These are phyloP conservation scores for Theocolax elegans DNA, from an alignment of 1,140 invertebrate genomes.

Conservation along the genomic window DNA sequence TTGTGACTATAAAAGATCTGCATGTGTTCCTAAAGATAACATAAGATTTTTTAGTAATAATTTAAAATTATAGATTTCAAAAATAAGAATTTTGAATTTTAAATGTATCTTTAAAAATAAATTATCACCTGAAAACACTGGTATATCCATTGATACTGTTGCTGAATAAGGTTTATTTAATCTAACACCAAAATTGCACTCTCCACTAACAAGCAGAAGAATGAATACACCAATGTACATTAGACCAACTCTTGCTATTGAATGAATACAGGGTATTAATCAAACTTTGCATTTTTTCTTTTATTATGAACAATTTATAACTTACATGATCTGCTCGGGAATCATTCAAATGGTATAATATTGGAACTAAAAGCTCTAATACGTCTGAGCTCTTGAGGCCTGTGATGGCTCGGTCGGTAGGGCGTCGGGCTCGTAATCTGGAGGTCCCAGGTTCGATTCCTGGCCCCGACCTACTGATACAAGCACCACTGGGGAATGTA, in stretches of 20 bases:
- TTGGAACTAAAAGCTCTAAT: slow-evolving; percentile 96
- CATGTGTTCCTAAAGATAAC: slow-evolving; percentile 82
- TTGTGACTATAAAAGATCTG: slow-evolving; percentile 98
- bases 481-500: too few relatives aligned
- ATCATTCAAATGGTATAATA: slow-evolving; percentile 99
- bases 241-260: slow-evolving; percentile 91
- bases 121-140: slow-evolving; percentile 89
- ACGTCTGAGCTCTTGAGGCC: slow-evolving; percentile 99
- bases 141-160: slow-evolving; percentile 98
- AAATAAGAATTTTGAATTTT: too few relatives aligned
- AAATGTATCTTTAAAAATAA: not conserved
- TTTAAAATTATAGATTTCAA: not conserved
- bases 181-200: slow-evolving; percentile 99
- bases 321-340: slow-evolving; percentile 98
- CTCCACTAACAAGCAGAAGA: slow-evolving; percentile 93
- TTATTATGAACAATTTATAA: not conserved
- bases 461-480: too few relatives aligned
- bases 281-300: not conserved
- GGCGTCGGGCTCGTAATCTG: too few relatives aligned
- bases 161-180: slow-evolving; percentile 98
- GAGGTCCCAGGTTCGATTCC: too few relatives aligned
- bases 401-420: too few relatives aligned
- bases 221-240: slow-evolving; percentile 99
- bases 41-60: slow-evolving; percentile 13
- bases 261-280: slow-evolving; percentile 42